Evolutionary conservation across 2,888 invertebrate genomes (phyloP).

Genomic region (Gandaritis pyraliata): DNA sequence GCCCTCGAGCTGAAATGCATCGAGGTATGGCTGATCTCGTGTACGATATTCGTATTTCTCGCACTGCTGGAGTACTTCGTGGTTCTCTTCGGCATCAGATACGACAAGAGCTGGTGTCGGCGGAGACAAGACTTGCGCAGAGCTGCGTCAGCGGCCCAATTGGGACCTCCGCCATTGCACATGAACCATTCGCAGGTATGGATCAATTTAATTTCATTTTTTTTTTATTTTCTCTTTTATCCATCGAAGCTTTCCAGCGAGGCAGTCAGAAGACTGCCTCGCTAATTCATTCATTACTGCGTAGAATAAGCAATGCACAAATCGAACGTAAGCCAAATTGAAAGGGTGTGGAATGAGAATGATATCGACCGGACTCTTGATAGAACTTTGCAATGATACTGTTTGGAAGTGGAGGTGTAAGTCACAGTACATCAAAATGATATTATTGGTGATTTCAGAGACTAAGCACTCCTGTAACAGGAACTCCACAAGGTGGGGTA

Average conservation of each 20-base stretch:
- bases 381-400: background rate
- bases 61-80: constrained; percentile 87
- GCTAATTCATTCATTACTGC: constrained; percentile 10
- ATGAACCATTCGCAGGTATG: constrained; percentile 77
- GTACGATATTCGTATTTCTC: constrained; percentile 86
- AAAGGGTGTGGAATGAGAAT: constrained; percentile 7
- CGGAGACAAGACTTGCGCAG: constrained; percentile 73
- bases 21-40: constrained; percentile 87
- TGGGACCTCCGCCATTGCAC: constrained; percentile 72
- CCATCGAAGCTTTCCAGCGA: constrained; percentile 12
- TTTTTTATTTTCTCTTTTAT: constrained; percentile 28
- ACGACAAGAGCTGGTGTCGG: constrained; percentile 86
- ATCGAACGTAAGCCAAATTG: background rate
- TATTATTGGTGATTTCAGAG: constrained; percentile 60
- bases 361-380: no score
- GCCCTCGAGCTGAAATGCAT: constrained; percentile 86
- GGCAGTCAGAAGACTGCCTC: background rate
- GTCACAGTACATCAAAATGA: constrained; percentile 10
- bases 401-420: background rate
- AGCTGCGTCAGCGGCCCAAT: constrained; percentile 74
- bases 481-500: constrained; percentile 75
- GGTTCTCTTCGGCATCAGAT: constrained; percentile 86
- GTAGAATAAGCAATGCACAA: constrained; percentile 27
- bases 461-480: constrained; percentile 76
- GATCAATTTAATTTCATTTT: constrained; percentile 1